These are phyloP conservation scores for Trochalopteron elliotii DNA, from an alignment of 2,113 vertebrate genomes.

Conservation along the genomic window DNA sequence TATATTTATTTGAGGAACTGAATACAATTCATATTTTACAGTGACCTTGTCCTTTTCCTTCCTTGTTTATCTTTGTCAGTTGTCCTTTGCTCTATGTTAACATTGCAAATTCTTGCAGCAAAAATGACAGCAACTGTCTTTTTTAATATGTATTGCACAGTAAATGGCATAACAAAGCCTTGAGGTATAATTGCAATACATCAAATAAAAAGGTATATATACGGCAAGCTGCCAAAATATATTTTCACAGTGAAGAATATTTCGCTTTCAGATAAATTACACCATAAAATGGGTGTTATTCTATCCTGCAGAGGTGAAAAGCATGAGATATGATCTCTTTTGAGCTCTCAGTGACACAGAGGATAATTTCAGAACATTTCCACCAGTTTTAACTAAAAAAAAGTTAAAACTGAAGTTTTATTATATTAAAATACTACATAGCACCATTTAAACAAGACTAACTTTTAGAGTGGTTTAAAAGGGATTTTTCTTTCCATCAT, in stretches of 20 bases:
- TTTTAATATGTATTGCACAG: not conserved
- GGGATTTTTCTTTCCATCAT: not conserved
- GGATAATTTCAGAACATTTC: not conserved
- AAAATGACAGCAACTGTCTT: constrained; percentile 46
- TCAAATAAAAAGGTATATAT: not conserved
- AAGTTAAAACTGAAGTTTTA: not conserved
- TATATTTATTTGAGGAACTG: not conserved
- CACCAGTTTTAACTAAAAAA: not conserved
- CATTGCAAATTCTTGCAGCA: not conserved
- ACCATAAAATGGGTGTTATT: not conserved
- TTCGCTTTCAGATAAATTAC: not conserved
- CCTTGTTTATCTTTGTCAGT: not conserved
- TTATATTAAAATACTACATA: not conserved
- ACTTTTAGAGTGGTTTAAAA: not conserved
- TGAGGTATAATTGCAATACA: not conserved
- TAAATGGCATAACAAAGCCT: constrained; percentile 15
- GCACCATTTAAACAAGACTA: not conserved
- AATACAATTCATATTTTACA: not conserved
- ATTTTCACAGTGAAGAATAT: not conserved
- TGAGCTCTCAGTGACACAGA: not conserved
- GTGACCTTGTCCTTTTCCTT: constrained; percentile 9
- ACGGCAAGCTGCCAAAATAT: not conserved
- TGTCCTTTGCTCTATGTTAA: constrained; percentile 1
- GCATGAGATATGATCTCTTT: not conserved
- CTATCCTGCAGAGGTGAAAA: not conserved